Evolutionary conservation across 2,888 invertebrate genomes (phyloP).

Genomic region (Polymixis lichenea): DNA sequence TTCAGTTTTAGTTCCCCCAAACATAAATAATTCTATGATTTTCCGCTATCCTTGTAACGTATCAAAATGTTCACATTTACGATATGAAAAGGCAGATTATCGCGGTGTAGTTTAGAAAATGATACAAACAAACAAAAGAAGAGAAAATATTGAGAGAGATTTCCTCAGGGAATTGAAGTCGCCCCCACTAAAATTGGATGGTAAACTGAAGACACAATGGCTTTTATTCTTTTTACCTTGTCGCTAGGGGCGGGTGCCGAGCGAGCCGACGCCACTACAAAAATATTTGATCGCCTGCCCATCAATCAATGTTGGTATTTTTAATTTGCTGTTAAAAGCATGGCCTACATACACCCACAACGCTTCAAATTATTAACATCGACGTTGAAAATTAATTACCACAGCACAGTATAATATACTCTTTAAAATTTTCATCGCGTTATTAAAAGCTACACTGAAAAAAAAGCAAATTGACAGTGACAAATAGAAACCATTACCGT

Average conservation of each 20-base stretch:
- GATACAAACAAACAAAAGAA: constrained; percentile 78
- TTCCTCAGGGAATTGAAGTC: constrained; percentile 83
- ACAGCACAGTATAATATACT: constrained; percentile 11
- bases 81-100: constrained; percentile 65
- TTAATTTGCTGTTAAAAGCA: constrained; percentile 69
- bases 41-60: constrained; percentile 34
- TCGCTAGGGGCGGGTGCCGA: constrained; percentile 43
- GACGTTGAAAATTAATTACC: constrained; percentile 33
- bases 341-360: constrained; percentile 47
- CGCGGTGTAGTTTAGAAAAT: constrained; percentile 71
- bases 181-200: constrained; percentile 83
- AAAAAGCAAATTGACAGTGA: constrained; percentile 55
- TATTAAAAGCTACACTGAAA: neutral
- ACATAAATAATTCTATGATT: constrained; percentile 56
- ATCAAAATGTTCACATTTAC: constrained; percentile 51
- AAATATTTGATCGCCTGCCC: constrained; percentile 71
- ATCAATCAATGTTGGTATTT: constrained; percentile 76
- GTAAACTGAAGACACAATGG: constrained; percentile 82
- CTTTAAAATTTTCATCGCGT: neutral
- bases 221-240: constrained; percentile 78
- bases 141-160: constrained; percentile 82
- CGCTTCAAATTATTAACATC: constrained; percentile 21
- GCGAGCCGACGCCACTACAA: constrained; percentile 27
- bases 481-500: constrained; percentile 36
- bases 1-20: constrained; percentile 39